Evolutionary conservation across 2,113 vertebrate species (phyloP).

Genomic region (Aegotheles bennettii): DNA sequence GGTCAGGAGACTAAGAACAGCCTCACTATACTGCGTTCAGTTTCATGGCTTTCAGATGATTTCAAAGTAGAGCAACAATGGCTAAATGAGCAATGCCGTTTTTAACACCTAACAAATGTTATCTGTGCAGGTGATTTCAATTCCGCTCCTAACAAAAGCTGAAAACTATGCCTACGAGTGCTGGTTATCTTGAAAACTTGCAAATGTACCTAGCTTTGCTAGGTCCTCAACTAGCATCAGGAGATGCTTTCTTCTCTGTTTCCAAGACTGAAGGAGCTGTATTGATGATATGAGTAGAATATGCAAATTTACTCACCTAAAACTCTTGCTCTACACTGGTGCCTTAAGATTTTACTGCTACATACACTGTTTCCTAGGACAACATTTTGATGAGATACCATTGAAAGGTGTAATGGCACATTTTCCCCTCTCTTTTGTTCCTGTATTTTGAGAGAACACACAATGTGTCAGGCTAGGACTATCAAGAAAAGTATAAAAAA

Average conservation of each 20-base stretch:
- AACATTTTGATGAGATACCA: not conserved
- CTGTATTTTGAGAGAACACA: not conserved
- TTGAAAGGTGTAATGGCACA: not conserved
- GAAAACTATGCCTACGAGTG: not conserved
- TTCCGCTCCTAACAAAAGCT: not conserved
- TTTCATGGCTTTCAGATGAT: not conserved
- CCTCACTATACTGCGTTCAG: rapidly evolving
- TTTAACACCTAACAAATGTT: not conserved
- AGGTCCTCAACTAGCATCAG: not conserved
- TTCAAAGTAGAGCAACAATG: not conserved
- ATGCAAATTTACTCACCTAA: not conserved
- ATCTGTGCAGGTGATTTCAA: not conserved
- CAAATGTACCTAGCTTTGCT: not conserved
- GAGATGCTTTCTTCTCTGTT: not conserved
- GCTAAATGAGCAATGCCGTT: not conserved
- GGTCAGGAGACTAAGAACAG: not conserved
- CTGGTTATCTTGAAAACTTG: not conserved
- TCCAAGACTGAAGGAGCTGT: not conserved
- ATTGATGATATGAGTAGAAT: not conserved
- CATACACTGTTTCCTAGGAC: not conserved
- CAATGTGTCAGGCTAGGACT: not conserved
- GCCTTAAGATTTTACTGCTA: not conserved
- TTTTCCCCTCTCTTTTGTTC: not conserved
- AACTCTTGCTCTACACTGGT: rapidly evolving
- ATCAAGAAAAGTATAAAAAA: not conserved